phyloP scores from a whole-genome alignment of 2,113 vertebrate species.

The Pithys albifrons region DNA sequence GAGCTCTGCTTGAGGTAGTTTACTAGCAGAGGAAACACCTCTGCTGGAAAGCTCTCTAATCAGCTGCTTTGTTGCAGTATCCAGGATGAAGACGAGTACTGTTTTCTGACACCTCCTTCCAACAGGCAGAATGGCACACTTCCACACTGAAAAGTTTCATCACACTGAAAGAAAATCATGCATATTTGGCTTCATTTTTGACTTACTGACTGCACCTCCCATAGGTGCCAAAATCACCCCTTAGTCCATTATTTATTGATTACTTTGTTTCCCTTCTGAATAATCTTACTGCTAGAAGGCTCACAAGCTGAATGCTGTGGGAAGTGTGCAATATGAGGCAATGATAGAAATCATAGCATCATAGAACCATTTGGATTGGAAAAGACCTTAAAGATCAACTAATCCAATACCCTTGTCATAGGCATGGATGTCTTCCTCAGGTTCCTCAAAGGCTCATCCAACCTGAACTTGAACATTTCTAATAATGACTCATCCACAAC shows the following conservation, averaged over 20 bases:
- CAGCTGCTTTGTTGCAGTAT: neutral
- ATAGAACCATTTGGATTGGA: neutral
- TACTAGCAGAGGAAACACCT: neutral
- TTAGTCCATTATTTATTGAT: neutral
- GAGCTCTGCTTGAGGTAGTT: neutral
- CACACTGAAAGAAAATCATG: neutral
- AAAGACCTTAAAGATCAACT: neutral
- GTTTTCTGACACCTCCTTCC: neutral
- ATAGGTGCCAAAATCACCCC: neutral
- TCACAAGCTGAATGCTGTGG: neutral
- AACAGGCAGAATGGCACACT: neutral
- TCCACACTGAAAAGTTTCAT: neutral
- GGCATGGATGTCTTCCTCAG: neutral
- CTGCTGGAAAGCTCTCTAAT: neutral
- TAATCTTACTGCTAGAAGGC: neutral
- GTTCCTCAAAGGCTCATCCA: neutral
- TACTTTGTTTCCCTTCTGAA: neutral
- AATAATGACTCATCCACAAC: neutral
- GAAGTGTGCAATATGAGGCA: neutral
- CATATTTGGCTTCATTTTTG: neutral
- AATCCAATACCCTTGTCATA: neutral
- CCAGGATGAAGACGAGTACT: neutral
- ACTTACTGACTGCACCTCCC: neutral
- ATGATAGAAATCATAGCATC: neutral
- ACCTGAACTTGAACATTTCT: neutral